A percentile compares a stretch with the other conserved stretches of the same genome.
These are phyloP conservation scores for Gymnocheta viridis DNA, from an alignment of 2,888 invertebrate genomes.

Conservation along the genomic window DNA sequence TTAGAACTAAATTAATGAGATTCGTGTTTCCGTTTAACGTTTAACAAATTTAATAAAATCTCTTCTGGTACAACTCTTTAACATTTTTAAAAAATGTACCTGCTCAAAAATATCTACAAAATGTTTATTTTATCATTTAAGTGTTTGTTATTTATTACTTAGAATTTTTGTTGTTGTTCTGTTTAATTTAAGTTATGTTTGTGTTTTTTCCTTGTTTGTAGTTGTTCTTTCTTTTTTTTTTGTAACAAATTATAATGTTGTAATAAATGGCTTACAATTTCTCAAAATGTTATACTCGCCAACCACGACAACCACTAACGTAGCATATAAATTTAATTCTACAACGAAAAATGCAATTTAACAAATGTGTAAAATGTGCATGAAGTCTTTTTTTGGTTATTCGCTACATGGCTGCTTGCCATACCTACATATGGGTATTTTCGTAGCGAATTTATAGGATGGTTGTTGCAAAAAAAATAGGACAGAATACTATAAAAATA, in stretches of 20 bases:
- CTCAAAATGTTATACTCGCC: conserved; percentile 68
- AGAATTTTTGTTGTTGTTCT: conserved; percentile 9
- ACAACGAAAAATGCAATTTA: conserved; percentile 68
- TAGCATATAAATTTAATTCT: conserved; percentile 68
- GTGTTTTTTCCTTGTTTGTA: neutral
- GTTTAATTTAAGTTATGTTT: conserved; percentile 53
- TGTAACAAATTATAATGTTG: conserved; percentile 68
- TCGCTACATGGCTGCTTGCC: conserved; percentile 41
- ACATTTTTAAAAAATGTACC: neutral
- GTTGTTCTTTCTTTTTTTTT: conserved; percentile 39
- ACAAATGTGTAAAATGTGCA: conserved; percentile 66
- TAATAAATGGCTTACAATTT: conserved; percentile 69
- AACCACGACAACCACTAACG: conserved; percentile 69
- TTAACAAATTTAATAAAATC: no score
- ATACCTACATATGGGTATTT: conserved; percentile 52
- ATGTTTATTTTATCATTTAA: conserved; percentile 36
- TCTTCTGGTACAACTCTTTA: neutral
- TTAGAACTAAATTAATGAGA: no score
- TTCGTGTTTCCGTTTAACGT: no score
- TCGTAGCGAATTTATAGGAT: conserved; percentile 42
- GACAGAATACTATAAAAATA: neutral
- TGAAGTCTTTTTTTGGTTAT: conserved; percentile 38
- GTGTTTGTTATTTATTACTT: conserved; percentile 34
- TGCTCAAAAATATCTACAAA: conserved; percentile 17
- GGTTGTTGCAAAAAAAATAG: neutral